Base-by-base conservation (phyloP, 2,113 vertebrate species). In the Argyrosomus japonicus region DNA sequence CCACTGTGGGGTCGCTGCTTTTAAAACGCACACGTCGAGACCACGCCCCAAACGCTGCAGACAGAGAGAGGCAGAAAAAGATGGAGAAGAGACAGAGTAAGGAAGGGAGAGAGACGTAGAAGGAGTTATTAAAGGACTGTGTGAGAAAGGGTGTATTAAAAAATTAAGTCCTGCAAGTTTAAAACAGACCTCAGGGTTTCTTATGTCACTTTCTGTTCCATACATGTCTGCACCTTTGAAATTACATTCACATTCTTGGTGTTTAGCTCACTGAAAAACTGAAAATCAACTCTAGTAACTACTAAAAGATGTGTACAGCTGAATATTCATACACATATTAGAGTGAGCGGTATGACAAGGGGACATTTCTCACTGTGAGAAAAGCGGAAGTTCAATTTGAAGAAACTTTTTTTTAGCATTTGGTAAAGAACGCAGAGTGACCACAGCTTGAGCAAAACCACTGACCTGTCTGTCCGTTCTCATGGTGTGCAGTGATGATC, bases 401-500 rank as follows among this genome's bases (percentile, higher is more conserved):
- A 17, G n/a, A 48, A 9, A 29, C 60, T 40, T 5, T 67, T 60
- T 25, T 40, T 6, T 23, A 25, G 36, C 21, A 32, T 36, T 25
- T 29, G 0, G 18, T 6, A 47, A 25, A 48, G 13, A 19, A 0
- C 7, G 10, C 27, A 64, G 51, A 64, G 32, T 27, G 3, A 67
- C 13, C 25, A 2, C 14, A 6, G 8, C 21, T 58, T 43, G 18
- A 67, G 3, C 68, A 67, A 12, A 2, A 47, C 18, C 14, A 63
- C 85, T 6, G 79, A 96, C 95, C 92, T 72, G 79, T 89, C 75
- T 95, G 92, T 68, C 94, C 95, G 0, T 91, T 85, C 0, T 0
- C 0, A 3, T n/a, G 73, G 75, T 95, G 89, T 1, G 88, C 94
- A 0, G 79, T 85, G 82, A 95, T 94, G 77, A 96, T 91, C 68